Conservation (phyloP, 2,888 invertebrate species). For the Gryllus longicercus region DNA sequence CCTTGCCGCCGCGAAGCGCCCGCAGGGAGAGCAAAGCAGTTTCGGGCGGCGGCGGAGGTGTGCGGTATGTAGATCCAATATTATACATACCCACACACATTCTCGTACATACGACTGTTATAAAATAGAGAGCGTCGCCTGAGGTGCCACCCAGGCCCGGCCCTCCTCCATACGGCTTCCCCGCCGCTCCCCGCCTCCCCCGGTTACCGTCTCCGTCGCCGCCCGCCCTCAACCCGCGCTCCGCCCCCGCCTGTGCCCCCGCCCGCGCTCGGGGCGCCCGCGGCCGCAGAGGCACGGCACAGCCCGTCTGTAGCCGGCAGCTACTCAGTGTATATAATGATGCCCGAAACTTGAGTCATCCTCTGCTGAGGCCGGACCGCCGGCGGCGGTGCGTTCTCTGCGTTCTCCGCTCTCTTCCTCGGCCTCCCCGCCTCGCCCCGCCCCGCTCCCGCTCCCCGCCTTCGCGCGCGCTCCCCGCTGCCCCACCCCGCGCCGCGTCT, state of each 20-base stretch:
- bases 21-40: too few species aligned
- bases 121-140: too few species aligned
- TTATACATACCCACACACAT: too few species aligned
- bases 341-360: slow-evolving; percentile 17
- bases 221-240: not conserved
- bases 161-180: too few species aligned
- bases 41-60: too few species aligned
- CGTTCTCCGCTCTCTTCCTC: not conserved
- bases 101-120: too few species aligned
- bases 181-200: too few species aligned
- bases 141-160: too few species aligned
- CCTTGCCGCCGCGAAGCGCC: too few species aligned
- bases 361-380: not conserved
- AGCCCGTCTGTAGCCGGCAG: slow-evolving; percentile 1
- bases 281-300: not conserved
- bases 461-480: too few species aligned
- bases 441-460: not conserved
- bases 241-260: not conserved
- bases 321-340: not conserved
- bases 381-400: not conserved
- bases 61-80: too few species aligned
- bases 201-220: too few species aligned
- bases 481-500: not conserved
- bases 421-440: not conserved
- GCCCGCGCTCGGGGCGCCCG: not conserved